These are phyloP conservation scores for Trissolcus japonicus DNA, from an alignment of 2,888 invertebrate species.

Conservation along the genomic window DNA sequence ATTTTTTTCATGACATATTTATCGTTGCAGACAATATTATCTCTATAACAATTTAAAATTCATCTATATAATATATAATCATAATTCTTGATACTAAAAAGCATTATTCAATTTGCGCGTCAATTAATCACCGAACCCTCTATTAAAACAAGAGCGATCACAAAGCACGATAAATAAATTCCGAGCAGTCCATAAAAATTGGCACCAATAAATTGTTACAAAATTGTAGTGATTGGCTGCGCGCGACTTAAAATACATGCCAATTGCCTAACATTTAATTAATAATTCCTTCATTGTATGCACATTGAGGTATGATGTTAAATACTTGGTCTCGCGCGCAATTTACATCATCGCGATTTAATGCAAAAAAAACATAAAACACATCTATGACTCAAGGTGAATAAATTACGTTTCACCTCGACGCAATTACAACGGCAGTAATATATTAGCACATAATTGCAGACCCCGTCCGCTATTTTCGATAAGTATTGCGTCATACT, in stretches of 20 bases:
- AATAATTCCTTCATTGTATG: constrained; percentile 44
- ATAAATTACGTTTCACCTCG: constrained; percentile 43
- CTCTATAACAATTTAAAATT: too few relatives aligned
- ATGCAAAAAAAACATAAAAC: constrained; percentile 24
- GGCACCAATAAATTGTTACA: constrained; percentile 16
- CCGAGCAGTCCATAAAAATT: constrained; percentile 14
- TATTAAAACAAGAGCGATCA: constrained; percentile 24
- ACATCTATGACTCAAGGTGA: constrained; percentile 40
- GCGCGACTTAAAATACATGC: constrained; percentile 26
- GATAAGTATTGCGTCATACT: constrained; percentile 9
- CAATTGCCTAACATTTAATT: constrained; percentile 41
- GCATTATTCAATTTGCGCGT: too few relatives aligned
- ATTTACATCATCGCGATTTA: constrained; percentile 31
- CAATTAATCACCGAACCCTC: too few relatives aligned
- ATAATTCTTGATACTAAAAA: too few relatives aligned
- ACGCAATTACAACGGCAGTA: constrained; percentile 18
- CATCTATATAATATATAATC: too few relatives aligned
- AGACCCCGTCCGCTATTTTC: constrained; percentile 20
- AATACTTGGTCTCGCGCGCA: constrained; percentile 12
- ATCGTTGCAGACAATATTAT: too few relatives aligned
- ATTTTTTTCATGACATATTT: too few relatives aligned
- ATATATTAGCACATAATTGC: constrained; percentile 40
- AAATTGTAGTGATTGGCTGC: constrained; percentile 22
- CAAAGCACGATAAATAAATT: constrained; percentile 23
- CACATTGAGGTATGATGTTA: constrained; percentile 20